These are phyloP conservation scores for Leucoraja ocellata DNA, from an alignment of 2,797 vertebrate genomes.

Conservation along the genomic window DNA sequence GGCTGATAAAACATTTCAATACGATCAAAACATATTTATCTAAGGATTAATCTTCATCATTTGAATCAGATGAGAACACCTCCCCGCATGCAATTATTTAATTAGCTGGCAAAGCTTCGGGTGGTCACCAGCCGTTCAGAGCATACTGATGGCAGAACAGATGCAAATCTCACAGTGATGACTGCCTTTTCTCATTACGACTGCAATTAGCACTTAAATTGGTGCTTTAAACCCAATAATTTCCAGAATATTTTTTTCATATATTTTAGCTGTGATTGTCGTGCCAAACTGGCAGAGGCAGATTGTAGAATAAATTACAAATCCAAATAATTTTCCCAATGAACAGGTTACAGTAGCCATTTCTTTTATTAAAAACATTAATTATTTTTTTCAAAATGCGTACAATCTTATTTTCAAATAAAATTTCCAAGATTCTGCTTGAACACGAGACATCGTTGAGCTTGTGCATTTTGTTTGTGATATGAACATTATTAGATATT, in stretches of 20 bases:
- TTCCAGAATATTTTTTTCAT: constrained; percentile 84
- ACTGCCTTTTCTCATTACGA: constrained; percentile 92
- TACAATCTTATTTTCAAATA: not conserved
- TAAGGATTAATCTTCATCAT: constrained; percentile 93
- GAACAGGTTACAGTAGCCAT: not conserved
- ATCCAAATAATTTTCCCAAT: constrained; percentile 74
- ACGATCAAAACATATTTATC: constrained; percentile 94
- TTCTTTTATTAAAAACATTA: not conserved
- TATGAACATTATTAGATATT: not conserved
- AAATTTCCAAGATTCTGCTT: not conserved
- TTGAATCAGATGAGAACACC: constrained; percentile 84
- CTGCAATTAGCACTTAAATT: constrained; percentile 97
- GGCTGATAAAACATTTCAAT: constrained; percentile 72
- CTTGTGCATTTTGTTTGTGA: not conserved
- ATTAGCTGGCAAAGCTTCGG: constrained; percentile 84
- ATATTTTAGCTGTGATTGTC: constrained; percentile 70
- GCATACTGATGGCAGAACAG: constrained; percentile 82
- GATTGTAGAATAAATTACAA: constrained; percentile 76
- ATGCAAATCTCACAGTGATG: constrained; percentile 72
- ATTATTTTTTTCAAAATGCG: not conserved
- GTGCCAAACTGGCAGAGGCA: constrained; percentile 68
- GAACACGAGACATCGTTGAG: not conserved
- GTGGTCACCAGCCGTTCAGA: constrained; percentile 67
- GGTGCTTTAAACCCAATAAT: constrained; percentile 88
- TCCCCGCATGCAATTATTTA: constrained; percentile 98